These are phyloP conservation scores for Calameuta filiformis DNA, from an alignment of 2,888 invertebrate genomes.

Conservation along the genomic window DNA sequence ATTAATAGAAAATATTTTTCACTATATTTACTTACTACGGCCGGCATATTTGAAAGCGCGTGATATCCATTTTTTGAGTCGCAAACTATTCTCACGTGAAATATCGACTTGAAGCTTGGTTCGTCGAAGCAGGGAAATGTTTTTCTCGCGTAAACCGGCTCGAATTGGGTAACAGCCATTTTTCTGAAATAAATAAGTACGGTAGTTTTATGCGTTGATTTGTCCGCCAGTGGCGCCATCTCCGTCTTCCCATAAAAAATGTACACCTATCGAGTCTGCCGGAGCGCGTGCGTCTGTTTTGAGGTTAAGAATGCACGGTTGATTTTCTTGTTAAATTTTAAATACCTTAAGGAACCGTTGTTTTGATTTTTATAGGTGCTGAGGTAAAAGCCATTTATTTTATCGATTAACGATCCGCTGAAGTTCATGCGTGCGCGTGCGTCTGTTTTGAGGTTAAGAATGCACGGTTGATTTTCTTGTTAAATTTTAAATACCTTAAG, in stretches of 20 bases:
- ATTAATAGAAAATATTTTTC: not conserved
- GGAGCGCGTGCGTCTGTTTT: too few relatives aligned
- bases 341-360: not conserved
- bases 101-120: slow-evolving; percentile 69
- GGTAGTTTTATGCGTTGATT: not conserved
- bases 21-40: not conserved
- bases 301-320: too few relatives aligned
- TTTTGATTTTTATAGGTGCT: slow-evolving; percentile 62
- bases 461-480: too few relatives aligned
- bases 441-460: too few relatives aligned
- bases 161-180: slow-evolving; percentile 70
- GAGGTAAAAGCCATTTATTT: slow-evolving; percentile 70
- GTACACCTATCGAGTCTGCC: too few relatives aligned
- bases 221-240: too few relatives aligned
- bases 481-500: not conserved
- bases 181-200: slow-evolving; percentile 41
- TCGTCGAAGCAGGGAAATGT: slow-evolving; percentile 74
- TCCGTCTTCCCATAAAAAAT: too few relatives aligned
- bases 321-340: too few relatives aligned
- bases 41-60: slow-evolving; percentile 9
- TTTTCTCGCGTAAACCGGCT: slow-evolving; percentile 70
- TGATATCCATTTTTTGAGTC: slow-evolving; percentile 48
- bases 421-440: too few relatives aligned
- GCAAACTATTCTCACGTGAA: slow-evolving; percentile 66
- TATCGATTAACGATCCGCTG: slow-evolving; percentile 66